Conservation (phyloP, 2,797 vertebrate species). For the Fistularia commersonii region DNA sequence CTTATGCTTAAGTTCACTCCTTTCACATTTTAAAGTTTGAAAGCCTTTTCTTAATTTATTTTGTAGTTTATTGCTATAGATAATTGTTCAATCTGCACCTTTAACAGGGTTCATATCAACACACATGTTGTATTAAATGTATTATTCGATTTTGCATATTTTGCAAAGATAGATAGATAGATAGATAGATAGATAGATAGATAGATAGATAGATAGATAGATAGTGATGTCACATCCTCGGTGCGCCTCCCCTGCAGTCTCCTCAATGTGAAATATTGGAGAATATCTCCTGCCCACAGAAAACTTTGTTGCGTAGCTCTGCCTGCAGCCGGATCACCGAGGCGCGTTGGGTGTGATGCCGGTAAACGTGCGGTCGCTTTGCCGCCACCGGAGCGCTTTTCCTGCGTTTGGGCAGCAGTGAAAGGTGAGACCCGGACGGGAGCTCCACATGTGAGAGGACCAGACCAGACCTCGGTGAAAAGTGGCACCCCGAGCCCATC, state of each 20-base stretch:
- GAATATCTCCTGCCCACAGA: constrained; percentile 33
- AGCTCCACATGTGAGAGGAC: constrained; percentile 55
- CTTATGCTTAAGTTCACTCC: too few relatives aligned
- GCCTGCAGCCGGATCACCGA: constrained; percentile 39
- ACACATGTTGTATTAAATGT: too few relatives aligned
- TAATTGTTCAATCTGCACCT: too few relatives aligned
- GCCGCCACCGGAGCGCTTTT: constrained; percentile 43
- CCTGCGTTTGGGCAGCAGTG: constrained; percentile 25
- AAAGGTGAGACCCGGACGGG: constrained; percentile 1
- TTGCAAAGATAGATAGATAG: constrained; percentile 3
- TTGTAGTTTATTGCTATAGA: too few relatives aligned
- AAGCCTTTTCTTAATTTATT: too few relatives aligned
- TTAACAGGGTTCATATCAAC: too few relatives aligned
- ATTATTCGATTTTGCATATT: too few relatives aligned
- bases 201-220: background rate
- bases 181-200: constrained; percentile 16
- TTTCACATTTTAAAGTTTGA: too few relatives aligned
- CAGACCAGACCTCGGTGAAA: constrained; percentile 64
- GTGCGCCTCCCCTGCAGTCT: constrained; percentile 66
- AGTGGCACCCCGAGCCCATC: constrained; percentile 61
- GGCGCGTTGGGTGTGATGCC: constrained; percentile 51
- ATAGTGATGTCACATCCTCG: constrained; percentile 82
- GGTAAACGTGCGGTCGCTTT: constrained; percentile 24
- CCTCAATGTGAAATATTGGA: constrained; percentile 22
- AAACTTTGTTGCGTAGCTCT: constrained; percentile 4